Base-by-base conservation (phyloP, 1,140 invertebrate genomes). In the Hermetia illucens region DNA sequence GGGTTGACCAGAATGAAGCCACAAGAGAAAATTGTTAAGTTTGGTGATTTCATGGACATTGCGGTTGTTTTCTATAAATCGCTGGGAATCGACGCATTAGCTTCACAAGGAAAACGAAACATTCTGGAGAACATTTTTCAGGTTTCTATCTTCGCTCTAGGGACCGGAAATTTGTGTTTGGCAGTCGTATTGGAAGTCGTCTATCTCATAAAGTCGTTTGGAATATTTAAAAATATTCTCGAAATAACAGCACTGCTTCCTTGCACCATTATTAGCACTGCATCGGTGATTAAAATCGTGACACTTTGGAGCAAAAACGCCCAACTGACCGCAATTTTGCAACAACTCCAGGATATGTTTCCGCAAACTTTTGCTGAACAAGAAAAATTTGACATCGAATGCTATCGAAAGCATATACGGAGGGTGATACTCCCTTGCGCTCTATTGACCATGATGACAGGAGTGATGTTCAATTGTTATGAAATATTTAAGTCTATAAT, bases 401-500 rank as follows among this genome's bases (percentile, higher is more conserved):
- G 25, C 0, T 37, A 43, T 30, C 36, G 54, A 1, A 20, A 21
- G 1, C 24, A 35, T 13, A 53, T 50, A 15, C 44, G 37, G 1
- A 29, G 42, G 17, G 36, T 52, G 1, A 53, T 47, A 21, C 30
- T 38, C 25, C 49, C 50, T 6, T 53, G 53, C 21, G 48, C 49
- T 5, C 21, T 45, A 5, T 31, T 55, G 33, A 42, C 56, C 4
- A 2, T 51, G 40, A 15, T 58, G 12, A 36, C 53, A 5, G 47
- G 53, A 17, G 54, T 52, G 54, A 48, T 41, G 0, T 58, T 57
- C 40, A 58, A 58, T 38, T 38, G 55, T 1, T 53, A 52, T 21
- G 51, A 49, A 44, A 42, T 42, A 0, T 17, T 53, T 4, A 47
- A 52, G 31, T 57, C 51, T 39, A 21, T 57, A 13, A 41, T 58